Evolutionary conservation across 1,140 invertebrate species (phyloP).

Genomic region (Heliconius himera): DNA sequence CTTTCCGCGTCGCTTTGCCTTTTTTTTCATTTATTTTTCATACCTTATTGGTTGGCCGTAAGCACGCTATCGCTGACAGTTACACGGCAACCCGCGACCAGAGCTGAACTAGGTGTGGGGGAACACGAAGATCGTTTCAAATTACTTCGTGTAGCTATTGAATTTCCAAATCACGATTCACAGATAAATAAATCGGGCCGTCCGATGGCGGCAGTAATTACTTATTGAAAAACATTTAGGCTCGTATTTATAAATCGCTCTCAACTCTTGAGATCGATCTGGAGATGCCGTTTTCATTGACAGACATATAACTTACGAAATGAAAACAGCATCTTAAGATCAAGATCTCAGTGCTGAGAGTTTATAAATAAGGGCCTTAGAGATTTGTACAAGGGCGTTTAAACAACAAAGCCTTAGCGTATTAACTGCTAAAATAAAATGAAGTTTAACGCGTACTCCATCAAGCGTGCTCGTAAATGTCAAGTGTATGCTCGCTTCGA

Average conservation of each 20-base stretch:
- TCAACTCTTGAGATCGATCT: too few species aligned
- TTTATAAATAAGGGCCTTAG: too few species aligned
- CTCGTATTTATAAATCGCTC: too few species aligned
- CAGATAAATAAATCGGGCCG: constrained; percentile 28
- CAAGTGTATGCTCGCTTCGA: constrained; percentile 38
- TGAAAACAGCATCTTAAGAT: too few species aligned
- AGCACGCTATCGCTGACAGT: constrained; percentile 49
- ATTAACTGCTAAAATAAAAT: constrained; percentile 31
- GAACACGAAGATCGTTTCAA: constrained; percentile 26
- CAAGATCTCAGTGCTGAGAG: too few species aligned
- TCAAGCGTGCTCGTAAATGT: constrained; percentile 38
- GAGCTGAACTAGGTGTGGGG: constrained; percentile 43
- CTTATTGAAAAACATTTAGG: constrained; percentile 24
- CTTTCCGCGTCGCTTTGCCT: not conserved
- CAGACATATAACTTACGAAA: too few species aligned
- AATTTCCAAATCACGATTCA: constrained; percentile 38
- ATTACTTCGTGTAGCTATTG: constrained; percentile 33
- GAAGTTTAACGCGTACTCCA: constrained; percentile 35
- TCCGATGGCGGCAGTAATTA: constrained; percentile 31
- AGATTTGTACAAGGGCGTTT: constrained; percentile 15
- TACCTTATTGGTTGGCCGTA: constrained; percentile 50
- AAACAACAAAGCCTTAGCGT: constrained; percentile 15
- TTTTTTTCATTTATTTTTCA: constrained; percentile 48
- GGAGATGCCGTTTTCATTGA: too few species aligned
- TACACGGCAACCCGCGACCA: constrained; percentile 59